Conservation (phyloP, 2,797 vertebrate species). For the Sitta carolinensis region DNA sequence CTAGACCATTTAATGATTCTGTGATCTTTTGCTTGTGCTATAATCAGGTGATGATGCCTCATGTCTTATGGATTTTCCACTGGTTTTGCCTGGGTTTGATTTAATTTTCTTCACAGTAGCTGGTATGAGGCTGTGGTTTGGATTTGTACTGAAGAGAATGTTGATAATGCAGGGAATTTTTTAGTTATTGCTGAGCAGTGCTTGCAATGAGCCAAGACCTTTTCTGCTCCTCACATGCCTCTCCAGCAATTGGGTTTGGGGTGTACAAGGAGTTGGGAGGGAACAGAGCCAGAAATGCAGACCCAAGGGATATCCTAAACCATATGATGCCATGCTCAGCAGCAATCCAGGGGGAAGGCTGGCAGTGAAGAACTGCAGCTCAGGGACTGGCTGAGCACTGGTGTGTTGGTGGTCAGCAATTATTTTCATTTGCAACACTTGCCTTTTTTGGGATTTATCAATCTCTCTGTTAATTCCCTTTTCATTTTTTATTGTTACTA, state of each 20-base stretch:
- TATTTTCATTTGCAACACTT: background rate
- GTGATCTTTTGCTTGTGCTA: background rate
- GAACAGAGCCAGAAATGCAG: background rate
- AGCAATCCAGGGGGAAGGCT: background rate
- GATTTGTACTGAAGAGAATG: background rate
- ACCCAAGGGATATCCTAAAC: background rate
- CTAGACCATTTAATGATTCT: background rate
- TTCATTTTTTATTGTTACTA: background rate
- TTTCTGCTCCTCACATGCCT: background rate
- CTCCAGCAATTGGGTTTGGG: rapidly evolving
- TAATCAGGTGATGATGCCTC: background rate
- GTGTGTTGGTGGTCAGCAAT: background rate
- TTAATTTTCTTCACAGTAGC: background rate
- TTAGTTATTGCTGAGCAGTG: background rate
- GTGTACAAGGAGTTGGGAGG: background rate
- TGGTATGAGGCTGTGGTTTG: background rate
- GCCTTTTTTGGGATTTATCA: background rate
- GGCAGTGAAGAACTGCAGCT: background rate
- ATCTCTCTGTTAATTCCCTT: background rate
- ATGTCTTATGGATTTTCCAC: background rate
- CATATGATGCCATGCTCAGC: background rate
- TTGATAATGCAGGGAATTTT: background rate
- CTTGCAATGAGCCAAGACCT: background rate
- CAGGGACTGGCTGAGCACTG: background rate
- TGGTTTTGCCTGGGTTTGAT: background rate